These are phyloP conservation scores for Torymus aiolomorphi DNA, from an alignment of 2,888 invertebrate species.

Conservation along the genomic window DNA sequence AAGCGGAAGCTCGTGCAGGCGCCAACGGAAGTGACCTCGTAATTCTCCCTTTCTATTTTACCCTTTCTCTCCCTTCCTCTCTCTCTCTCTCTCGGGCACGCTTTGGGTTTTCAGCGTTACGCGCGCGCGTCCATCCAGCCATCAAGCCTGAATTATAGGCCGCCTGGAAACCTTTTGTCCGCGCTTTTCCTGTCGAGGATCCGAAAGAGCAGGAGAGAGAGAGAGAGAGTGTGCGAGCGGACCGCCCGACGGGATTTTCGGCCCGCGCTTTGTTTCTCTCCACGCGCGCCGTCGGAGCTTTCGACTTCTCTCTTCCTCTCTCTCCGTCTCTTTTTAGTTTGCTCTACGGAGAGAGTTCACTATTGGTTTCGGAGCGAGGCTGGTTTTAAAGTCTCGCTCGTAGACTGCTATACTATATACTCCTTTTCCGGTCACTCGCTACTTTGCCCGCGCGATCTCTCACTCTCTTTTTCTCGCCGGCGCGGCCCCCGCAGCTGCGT, in stretches of 20 bases:
- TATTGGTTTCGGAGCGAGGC: constrained; percentile 29
- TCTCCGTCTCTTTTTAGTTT: constrained; percentile 36
- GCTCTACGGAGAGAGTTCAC: constrained; percentile 23
- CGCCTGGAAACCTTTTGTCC: constrained; percentile 73
- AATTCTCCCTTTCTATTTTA: constrained; percentile 72
- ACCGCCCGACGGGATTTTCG: constrained; percentile 62
- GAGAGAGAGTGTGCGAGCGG: background rate
- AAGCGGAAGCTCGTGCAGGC: constrained; percentile 75
- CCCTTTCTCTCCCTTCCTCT: background rate
- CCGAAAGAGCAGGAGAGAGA: constrained; percentile 45
- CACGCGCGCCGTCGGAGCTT: background rate
- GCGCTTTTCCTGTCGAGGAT: constrained; percentile 73
- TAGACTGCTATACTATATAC: background rate
- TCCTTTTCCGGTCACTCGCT: constrained; percentile 55
- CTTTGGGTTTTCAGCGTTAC: background rate
- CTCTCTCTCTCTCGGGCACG: constrained; percentile 5
- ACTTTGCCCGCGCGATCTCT: background rate
- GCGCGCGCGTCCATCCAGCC: constrained; percentile 66
- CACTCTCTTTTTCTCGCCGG: background rate
- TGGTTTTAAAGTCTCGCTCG: background rate
- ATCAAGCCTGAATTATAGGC: constrained; percentile 75
- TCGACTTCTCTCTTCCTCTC: constrained; percentile 13
- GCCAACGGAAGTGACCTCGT: constrained; percentile 76
- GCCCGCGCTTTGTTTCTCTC: constrained; percentile 55
- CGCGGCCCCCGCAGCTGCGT: too few species aligned